A percentile compares a stretch with the other conserved stretches of the same genome.
phyloP scores from a whole-genome alignment of 2,888 invertebrate species.

The Anoncus sp. region DNA sequence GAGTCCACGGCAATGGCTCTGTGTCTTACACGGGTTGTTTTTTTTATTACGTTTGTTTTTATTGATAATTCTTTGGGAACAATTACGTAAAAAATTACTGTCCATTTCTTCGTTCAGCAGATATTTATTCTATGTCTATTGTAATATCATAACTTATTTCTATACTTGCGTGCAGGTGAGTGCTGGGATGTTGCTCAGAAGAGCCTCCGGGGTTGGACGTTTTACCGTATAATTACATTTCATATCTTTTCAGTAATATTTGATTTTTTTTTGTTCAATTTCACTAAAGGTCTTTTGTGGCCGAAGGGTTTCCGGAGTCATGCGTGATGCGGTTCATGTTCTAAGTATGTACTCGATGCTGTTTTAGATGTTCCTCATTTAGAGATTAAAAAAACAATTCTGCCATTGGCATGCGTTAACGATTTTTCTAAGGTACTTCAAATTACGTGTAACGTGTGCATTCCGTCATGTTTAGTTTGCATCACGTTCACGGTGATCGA shows the following conservation, averaged over 20 bases:
- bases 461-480: conserved; percentile 34
- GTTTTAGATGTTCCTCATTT: neutral
- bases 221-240: conserved; percentile 39
- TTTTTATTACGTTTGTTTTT: too few relatives aligned
- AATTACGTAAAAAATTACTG: neutral
- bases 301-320: conserved; percentile 42
- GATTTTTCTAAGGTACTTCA: conserved; percentile 25
- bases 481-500: conserved; percentile 14
- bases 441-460: conserved; percentile 29
- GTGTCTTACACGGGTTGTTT: too few relatives aligned
- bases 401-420: conserved; percentile 22
- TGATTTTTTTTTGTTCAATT: conserved; percentile 13
- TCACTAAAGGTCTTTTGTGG: conserved; percentile 20
- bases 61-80: neutral
- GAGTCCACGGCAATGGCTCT: too few relatives aligned
- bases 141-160: conserved; percentile 9
- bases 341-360: neutral
- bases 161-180: conserved; percentile 37
- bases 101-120: neutral
- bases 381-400: conserved; percentile 2
- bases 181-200: conserved; percentile 7
- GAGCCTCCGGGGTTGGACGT: conserved; percentile 22
- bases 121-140: neutral
- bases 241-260: conserved; percentile 26
- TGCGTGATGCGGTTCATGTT: conserved; percentile 32